Base-by-base conservation (phyloP, 2,888 invertebrate species). In the Esperia sulphurella region DNA sequence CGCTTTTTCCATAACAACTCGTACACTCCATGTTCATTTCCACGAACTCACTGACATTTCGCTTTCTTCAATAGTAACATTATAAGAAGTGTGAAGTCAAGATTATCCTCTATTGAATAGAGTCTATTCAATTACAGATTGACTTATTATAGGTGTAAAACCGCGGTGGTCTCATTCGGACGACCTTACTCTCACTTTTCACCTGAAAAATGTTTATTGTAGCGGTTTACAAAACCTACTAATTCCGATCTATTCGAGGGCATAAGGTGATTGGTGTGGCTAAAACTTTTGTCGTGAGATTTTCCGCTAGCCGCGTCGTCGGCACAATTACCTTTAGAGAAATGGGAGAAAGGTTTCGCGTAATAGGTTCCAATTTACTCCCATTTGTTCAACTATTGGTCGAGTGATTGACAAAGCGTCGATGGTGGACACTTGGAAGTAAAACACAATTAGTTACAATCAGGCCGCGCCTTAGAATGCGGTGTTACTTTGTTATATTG, bases 331-430 rank as follows among this genome's bases (percentile, higher is more conserved):
- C 57, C 21, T 21, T 21, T 5, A 64, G 52, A 61, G 63, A 75
- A 80, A 68, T 75, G 67, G 74, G 80, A 79, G 83, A 84, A 82
- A 82, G 79, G 72, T 71, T 60, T 61, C 52, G 62, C 56, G 57
- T 76, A 79, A 79, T 76, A 65, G 70, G 53, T 59, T 53, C 58
- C 75, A 76, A 79, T 81, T 79, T 71, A 64, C 64, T 67, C 58
- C 68, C 68, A 80, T 75, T 83, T 75, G 66, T 65, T 63, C 65
- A 59, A 61, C 60, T 62, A 65, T 65, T 65, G 69, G 68, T 56
- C 54, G 58, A 60, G 58, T 66, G 65, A 72, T 71, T 63, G 74
- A 39, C 38, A 49, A 30, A 65, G 58, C 57, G 43, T 55, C 41
- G 50, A 42, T 54, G 55, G 51, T 49, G 53, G 49, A 51, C 48